A percentile compares a stretch with the other conserved stretches of the same genome.
Evolutionary conservation across 2,797 vertebrate genomes (phyloP).

Genomic region (Nannoperca obscura): DNA sequence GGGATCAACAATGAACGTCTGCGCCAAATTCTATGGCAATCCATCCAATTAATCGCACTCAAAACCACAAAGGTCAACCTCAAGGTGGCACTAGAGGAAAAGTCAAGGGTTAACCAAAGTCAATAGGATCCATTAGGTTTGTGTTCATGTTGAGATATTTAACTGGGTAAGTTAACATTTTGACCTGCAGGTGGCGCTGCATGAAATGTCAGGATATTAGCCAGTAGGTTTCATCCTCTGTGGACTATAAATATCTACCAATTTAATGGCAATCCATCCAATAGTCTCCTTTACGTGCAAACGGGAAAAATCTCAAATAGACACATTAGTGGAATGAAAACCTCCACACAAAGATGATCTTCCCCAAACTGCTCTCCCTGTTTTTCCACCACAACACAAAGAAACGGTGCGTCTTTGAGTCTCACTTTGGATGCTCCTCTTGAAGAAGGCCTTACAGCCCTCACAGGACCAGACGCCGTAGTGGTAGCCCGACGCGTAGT

Average conservation of each 20-base stretch:
- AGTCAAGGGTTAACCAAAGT: not conserved
- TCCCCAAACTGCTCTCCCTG: not conserved
- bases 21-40: not conserved
- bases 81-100: not conserved
- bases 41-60: too few relatives aligned
- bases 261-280: too few relatives aligned
- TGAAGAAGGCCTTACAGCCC: conserved; percentile 99
- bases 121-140: not conserved
- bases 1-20: not conserved
- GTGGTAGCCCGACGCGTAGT: conserved; percentile 98
- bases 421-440: conserved; percentile 99
- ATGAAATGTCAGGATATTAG: not conserved
- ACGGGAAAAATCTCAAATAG: not conserved
- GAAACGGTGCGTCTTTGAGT: not conserved
- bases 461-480: conserved; percentile 99
- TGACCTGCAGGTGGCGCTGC: not conserved
- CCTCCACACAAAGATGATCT: not conserved
- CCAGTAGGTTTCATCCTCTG: not conserved
- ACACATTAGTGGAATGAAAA: not conserved
- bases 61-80: not conserved
- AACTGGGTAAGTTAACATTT: not conserved
- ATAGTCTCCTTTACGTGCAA: not conserved
- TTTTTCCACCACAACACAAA: not conserved
- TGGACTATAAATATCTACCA: not conserved
- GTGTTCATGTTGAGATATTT: not conserved